Evolutionary conservation across 2,888 invertebrate species (phyloP).

Genomic region (Mycalesis mineus): DNA sequence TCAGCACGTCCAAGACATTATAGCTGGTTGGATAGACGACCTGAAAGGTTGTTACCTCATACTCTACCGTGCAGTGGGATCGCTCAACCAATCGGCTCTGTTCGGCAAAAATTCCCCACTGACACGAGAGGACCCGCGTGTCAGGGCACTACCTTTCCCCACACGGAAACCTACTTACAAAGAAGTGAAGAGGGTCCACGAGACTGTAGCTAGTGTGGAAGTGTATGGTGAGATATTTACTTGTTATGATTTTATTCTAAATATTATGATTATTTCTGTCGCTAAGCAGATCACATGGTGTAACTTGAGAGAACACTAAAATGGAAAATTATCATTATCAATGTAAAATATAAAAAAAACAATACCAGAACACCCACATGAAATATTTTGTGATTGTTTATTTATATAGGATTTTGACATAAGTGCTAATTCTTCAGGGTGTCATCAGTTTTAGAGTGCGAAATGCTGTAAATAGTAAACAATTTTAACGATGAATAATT

Average conservation of each 20-base stretch:
- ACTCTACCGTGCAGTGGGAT: conserved; percentile 86
- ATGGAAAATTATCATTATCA: too few relatives aligned
- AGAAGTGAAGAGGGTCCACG: conserved; percentile 87
- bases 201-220: conserved; percentile 80
- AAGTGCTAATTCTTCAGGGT: too few relatives aligned
- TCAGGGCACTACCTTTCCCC: conserved; percentile 87
- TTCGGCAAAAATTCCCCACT: conserved; percentile 86
- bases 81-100: conserved; percentile 83
- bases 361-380: too few relatives aligned
- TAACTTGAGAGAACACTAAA: too few relatives aligned
- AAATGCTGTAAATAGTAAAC: too few relatives aligned
- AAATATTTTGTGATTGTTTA: too few relatives aligned
- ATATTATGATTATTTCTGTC: too few relatives aligned
- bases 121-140: conserved; percentile 78
- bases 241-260: neutral
- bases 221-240: conserved; percentile 78
- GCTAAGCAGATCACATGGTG: too few relatives aligned
- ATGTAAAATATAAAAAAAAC: too few relatives aligned
- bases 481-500: too few relatives aligned
- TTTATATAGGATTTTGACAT: too few relatives aligned
- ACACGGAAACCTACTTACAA: conserved; percentile 88
- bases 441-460: too few relatives aligned
- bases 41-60: conserved; percentile 83
- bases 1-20: conserved; percentile 86
- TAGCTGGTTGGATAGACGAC: conserved; percentile 82